Evolutionary conservation across 2,113 vertebrate genomes (phyloP).

Genomic region (Dermatemys mawii): DNA sequence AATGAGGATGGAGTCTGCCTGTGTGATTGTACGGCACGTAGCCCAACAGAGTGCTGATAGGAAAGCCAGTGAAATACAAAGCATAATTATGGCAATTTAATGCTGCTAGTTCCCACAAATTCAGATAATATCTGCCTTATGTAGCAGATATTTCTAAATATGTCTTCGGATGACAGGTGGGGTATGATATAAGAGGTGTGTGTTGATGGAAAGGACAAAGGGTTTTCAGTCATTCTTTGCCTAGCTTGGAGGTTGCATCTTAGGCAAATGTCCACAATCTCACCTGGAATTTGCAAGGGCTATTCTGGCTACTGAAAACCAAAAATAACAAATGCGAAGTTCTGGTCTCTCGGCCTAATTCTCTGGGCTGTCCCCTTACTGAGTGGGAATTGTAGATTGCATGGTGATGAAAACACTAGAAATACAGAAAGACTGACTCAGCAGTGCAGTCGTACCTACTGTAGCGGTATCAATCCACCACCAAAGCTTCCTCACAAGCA

Average conservation of each 20-base stretch:
- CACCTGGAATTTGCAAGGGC: not conserved
- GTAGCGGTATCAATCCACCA: not conserved
- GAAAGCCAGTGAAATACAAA: not conserved
- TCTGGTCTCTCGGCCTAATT: not conserved
- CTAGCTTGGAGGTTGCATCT: not conserved
- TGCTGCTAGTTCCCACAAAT: fast-evolving
- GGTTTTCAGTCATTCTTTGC: not conserved
- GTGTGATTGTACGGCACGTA: fast-evolving
- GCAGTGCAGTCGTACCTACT: not conserved
- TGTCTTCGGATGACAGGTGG: fast-evolving
- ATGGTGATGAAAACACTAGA: not conserved
- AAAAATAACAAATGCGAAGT: not conserved
- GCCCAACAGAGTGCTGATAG: not conserved
- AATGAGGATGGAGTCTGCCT: not conserved
- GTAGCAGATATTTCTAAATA: not conserved
- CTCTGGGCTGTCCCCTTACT: not conserved
- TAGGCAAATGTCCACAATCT: not conserved
- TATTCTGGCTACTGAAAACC: not conserved
- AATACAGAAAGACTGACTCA: not conserved
- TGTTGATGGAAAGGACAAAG: not conserved
- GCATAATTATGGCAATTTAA: fast-evolving
- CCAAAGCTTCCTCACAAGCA: not conserved
- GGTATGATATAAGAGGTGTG: not conserved
- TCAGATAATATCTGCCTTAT: fast-evolving
- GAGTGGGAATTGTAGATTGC: not conserved